Conservation (phyloP, 1,140 invertebrate genomes). For the Eriosoma lanigerum region DNA sequence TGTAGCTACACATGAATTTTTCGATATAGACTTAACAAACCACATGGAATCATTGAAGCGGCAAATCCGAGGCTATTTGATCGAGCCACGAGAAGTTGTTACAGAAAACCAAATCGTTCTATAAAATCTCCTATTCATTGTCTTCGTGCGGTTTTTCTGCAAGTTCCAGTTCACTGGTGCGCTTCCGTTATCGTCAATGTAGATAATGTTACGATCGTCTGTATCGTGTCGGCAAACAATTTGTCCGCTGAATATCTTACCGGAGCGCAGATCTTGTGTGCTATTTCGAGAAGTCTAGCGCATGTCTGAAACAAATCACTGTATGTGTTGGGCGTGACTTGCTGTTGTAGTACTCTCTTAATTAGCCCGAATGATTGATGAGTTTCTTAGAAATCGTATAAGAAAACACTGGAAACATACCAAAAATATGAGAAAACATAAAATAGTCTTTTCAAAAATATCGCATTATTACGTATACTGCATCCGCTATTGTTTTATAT, state of each 20-base stretch:
- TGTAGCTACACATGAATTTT: background rate
- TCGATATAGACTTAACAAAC: background rate
- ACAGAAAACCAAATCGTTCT: background rate
- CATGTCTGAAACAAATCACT: slow-evolving; percentile 47
- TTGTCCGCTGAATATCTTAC: slow-evolving; percentile 13
- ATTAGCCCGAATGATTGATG: slow-evolving; percentile 51
- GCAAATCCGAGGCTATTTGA: slow-evolving; percentile 8
- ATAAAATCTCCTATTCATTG: background rate
- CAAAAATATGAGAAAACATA: slow-evolving; percentile 38
- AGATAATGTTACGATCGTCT: background rate
- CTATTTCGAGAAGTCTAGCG: slow-evolving; percentile 43
- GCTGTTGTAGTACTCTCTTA: slow-evolving; percentile 37
- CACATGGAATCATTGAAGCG: slow-evolving; percentile 5
- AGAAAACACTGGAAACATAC: slow-evolving; percentile 51
- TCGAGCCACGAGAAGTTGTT: background rate
- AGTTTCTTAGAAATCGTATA: slow-evolving; percentile 34
- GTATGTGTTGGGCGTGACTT: slow-evolving; percentile 26
- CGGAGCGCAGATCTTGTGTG: background rate
- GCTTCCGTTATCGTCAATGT: background rate
- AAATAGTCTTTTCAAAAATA: background rate
- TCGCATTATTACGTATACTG: background rate
- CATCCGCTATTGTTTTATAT: slow-evolving; percentile 33
- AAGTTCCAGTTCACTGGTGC: background rate
- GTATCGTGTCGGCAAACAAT: slow-evolving; percentile 4
- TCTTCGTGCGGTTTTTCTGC: background rate